Evolutionary conservation across 2,113 vertebrate genomes (phyloP), one percentile per base, ranked within the genome.

Genomic region (Pseudopodoces humilis): DNA sequence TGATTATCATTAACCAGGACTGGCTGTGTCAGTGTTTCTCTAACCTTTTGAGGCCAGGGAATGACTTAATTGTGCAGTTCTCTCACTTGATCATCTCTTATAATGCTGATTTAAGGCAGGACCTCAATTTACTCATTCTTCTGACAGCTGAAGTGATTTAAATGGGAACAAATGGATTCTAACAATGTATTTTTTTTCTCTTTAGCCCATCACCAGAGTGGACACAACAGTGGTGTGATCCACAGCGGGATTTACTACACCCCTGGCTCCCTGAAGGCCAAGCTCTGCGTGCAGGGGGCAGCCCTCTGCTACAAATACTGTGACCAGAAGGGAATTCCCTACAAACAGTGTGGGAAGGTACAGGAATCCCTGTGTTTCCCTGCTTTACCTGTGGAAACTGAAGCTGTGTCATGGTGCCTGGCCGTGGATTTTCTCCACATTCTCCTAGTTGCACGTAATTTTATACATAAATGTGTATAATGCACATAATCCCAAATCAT

Each of bases 211-310:
- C 99, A 99, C 89, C 99, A 99, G 97, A 99, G 99, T 24, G 99
- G 99, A 20, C 99, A 98, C 92, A 99, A 99, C 98, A 99, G 99
- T 39, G 99, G 99, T 6, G 99, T 99, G 85, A 99, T 99, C 97
- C 99, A 99, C 98, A 99, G 99, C 15, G 99, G 99, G 14, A 99
- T 99, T 95, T 99, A 99, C 97, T 99, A 99, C 98, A 99, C 97
- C 4, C 99, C 99, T 0, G 99, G 99, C 6, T 99, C 99, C 25
- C 98, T 99, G 91, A 99, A 99, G 95, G 99, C 99, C 43, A 98
- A 98, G 43, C 98, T 99, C 62, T 99, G 99, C 80, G 99, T 99
- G 82, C 97, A 98, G 37, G 99, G 99, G 10, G 98, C 99, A 56
- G 96, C 97, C 15, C 96, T 99, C 41, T 98, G 99, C 93, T 99